Evolutionary conservation across 2,797 vertebrate genomes (phyloP), one percentile per base, ranked within the genome.

Genomic region (Artibeus lituratus): DNA sequence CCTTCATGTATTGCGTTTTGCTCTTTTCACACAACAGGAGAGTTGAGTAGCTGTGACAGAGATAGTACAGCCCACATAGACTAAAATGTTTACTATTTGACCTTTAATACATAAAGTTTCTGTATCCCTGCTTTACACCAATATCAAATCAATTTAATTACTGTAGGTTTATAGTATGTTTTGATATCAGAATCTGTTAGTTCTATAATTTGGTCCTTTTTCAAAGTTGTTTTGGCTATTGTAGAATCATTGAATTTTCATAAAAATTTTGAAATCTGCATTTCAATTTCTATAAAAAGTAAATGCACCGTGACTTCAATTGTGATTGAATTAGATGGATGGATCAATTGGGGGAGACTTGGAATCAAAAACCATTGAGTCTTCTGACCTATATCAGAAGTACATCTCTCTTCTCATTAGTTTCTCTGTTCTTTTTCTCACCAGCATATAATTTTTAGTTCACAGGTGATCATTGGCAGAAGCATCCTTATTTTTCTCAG

Each of bases 61-160:
- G 35, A 67, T 7, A 90, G 53, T 39, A 90, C 5, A 49, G 65
- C 67, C 69, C 76, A 67, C 19, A 86, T 39, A 93, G 67, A 35
- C 73, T 85, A 82, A 94, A 95, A 76, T 78, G 92, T 89, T 92
- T 95, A 90, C 73, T 73, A 93, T 62, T 65, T 81, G 73, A 91
- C 51, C 53, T 87, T 78, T 74, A 26, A 59, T 59, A 70, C 53
- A 86, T 72, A 78, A 80, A 94, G 32, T 76, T 86, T 91, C 69
- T 35, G 44, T 89, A 73, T 59, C 65, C 42, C 49, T 92, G 47
- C 65, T 87, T 94, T 97, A 69, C 8, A 42, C 26, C 53, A 90
- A 51, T 73, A 89, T 69, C 39, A 93, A 72, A 85, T 62, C 90
- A 44, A 39, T 91, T 87, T 91, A 93, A 91, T 95, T 93, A 87